Evolutionary conservation across 2,113 vertebrate genomes (phyloP), one percentile per base, ranked within the genome.

Genomic region (Zosterops pallidus): DNA sequence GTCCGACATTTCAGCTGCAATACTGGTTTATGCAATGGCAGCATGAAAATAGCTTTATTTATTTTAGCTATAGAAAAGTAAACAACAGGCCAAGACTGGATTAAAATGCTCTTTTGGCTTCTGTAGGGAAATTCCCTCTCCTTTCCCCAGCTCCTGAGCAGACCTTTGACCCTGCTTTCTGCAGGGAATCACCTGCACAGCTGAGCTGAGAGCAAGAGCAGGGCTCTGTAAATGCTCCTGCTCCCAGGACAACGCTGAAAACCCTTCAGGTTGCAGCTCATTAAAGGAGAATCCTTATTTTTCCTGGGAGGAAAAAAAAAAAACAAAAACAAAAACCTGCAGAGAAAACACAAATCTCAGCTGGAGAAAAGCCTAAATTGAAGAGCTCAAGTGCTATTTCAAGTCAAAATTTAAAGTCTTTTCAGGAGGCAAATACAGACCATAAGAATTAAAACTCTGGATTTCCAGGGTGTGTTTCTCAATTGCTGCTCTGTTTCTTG

Each of bases 381-480:
- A 52, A 47, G 7, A 2, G 6, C 20, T 55, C 5, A 1, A 56
- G 65, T 6, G 2, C 31, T 47, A 63, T 1, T 41, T 79, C 2
- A 47, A 35, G 59, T 28, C 1, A 3, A 71, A 75, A 76, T 35
- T 2, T 9, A 0, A 77, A 47, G 19, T 13, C 5, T 52, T 60
- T 31, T 6, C 35, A 56, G 35, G 14, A 83, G 12, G 14, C 26
- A 49, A 77, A 42, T 5, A 33, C 28, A 62, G 9, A 8, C 23
- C 3, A 2, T 0, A 26, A 39, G 5, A 71, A 68, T 10, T 2
- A 8, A 11, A 71, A 46, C 8, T 9, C 20, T 7, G 14, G 5
- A 22, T 71, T 71, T 42, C 20, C 52, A 80, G 20, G 35, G 15
- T 4, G 13, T 1, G 1, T 50, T 64, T 92, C 46, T 26, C 26